Evolutionary conservation across 2,113 vertebrate genomes (phyloP).

Genomic region (Speoplatyrhinus poulsoni): DNA sequence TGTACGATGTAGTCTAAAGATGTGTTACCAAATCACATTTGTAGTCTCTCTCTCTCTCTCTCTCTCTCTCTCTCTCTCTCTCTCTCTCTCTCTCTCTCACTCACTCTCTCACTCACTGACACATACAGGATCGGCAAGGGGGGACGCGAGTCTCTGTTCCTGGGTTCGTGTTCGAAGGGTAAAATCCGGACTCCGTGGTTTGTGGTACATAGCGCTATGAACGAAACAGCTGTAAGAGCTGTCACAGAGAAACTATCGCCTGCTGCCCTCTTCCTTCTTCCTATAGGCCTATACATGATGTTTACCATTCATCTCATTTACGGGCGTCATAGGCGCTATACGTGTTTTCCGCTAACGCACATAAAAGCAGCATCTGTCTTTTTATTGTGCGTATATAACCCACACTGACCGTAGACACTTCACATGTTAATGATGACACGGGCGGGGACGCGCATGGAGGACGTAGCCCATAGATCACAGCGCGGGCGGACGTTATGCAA

Average conservation of each 20-base stretch:
- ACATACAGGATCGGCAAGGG: slow-evolving; percentile 3
- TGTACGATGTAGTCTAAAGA: too few relatives aligned
- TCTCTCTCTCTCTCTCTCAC: not conserved
- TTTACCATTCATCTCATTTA: slow-evolving; percentile 30
- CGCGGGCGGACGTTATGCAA: slow-evolving; percentile 62
- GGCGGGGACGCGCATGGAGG: slow-evolving; percentile 31
- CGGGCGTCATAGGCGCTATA: slow-evolving; percentile 45
- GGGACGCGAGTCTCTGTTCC: not conserved
- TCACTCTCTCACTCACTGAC: not conserved
- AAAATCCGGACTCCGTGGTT: slow-evolving; percentile 25
- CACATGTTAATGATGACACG: slow-evolving; percentile 56
- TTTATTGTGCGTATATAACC: slow-evolving; percentile 58
- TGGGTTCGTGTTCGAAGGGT: too few relatives aligned
- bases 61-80: too few relatives aligned
- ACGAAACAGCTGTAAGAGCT: slow-evolving; percentile 29
- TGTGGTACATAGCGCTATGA: not conserved
- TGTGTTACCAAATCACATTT: too few relatives aligned
- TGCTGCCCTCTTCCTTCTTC: too few relatives aligned
- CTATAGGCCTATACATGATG: too few relatives aligned
- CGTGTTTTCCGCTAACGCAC: slow-evolving; percentile 64
- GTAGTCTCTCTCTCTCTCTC: too few relatives aligned
- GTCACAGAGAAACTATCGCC: too few relatives aligned
- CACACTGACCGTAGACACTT: slow-evolving; percentile 54
- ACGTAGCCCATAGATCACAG: not conserved
- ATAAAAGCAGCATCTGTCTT: slow-evolving; percentile 73